These are phyloP conservation scores for Antheraea assamensis DNA, from an alignment of 2,888 invertebrate genomes.

Conservation along the genomic window DNA sequence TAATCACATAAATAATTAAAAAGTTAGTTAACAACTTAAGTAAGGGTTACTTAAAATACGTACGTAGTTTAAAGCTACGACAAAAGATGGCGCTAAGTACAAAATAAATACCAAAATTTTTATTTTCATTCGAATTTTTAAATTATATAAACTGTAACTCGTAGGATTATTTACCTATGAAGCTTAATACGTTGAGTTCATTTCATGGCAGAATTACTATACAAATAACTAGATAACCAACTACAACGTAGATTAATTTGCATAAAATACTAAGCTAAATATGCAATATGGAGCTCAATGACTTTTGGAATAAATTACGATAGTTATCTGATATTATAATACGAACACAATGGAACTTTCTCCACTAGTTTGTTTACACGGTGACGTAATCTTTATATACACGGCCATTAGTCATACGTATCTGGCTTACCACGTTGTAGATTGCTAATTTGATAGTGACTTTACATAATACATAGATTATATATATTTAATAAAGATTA, in stretches of 20 bases:
- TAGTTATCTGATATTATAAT: constrained; percentile 29
- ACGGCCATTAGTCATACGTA: constrained; percentile 29
- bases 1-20: background rate
- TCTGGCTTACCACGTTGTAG: constrained; percentile 4
- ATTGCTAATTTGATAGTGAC: background rate
- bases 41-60: background rate
- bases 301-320: constrained; percentile 35
- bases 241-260: background rate
- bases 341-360: constrained; percentile 50
- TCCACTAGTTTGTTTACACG: constrained; percentile 35
- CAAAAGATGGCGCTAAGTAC: constrained; percentile 49
- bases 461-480: background rate
- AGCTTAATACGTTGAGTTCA: background rate
- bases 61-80: constrained; percentile 16
- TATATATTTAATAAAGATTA: no score
- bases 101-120: background rate
- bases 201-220: background rate
- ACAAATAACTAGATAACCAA: background rate
- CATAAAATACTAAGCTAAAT: constrained; percentile 8
- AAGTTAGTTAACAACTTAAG: no score
- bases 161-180: background rate
- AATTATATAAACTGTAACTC: background rate
- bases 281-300: constrained; percentile 26
- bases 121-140: no score
- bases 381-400: constrained; percentile 39